These are phyloP conservation scores for Tachuris rubrigastra DNA, from an alignment of 2,113 vertebrate genomes.

Conservation along the genomic window DNA sequence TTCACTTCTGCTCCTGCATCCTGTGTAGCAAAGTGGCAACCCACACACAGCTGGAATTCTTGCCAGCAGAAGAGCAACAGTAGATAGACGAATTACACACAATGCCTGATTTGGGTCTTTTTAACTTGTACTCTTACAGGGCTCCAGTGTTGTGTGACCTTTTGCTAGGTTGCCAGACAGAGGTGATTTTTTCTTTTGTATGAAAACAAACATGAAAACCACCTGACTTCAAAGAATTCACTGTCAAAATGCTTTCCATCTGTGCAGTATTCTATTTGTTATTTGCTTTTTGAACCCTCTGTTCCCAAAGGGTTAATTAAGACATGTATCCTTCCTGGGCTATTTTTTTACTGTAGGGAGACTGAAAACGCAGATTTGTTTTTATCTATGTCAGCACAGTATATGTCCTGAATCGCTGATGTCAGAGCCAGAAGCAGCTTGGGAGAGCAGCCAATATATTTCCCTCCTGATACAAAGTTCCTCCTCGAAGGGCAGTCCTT, in stretches of 20 bases:
- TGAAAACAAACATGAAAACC: not conserved
- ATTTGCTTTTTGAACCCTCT: not conserved
- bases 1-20: not conserved
- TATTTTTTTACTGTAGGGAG: not conserved
- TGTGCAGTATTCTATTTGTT: not conserved
- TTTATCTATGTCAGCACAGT: not conserved
- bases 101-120: not conserved
- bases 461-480: not conserved
- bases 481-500: not conserved
- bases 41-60: not conserved
- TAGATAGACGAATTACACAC: not conserved
- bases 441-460: not conserved
- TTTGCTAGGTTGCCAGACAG: not conserved
- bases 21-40: not conserved
- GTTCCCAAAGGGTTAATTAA: constrained; percentile 17
- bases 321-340: not conserved
- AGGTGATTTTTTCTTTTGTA: not conserved
- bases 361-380: not conserved
- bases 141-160: not conserved
- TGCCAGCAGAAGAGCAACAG: not conserved
- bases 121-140: not conserved
- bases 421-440: not conserved
- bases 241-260: constrained; percentile 9
- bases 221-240: not conserved
- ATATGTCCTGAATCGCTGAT: not conserved